Evolutionary conservation across 2,888 invertebrate genomes (phyloP).

Genomic region (Brachyptera putata): DNA sequence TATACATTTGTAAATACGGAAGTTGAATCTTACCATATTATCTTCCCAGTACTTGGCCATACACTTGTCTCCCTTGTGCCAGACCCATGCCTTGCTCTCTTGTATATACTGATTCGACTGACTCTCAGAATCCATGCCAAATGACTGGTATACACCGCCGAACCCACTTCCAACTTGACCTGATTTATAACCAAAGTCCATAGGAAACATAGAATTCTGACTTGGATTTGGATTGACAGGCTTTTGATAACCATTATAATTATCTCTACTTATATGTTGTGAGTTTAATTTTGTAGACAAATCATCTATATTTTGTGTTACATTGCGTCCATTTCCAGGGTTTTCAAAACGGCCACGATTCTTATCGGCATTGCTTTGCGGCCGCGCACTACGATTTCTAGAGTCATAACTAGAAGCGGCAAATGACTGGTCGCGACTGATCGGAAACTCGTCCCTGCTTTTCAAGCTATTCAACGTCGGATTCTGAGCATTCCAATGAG

Average conservation of each 20-base stretch:
- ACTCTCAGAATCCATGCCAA: not conserved
- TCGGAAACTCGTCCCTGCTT: not conserved
- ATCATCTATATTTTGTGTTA: not conserved
- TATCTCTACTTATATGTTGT: not conserved
- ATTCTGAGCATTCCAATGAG: constrained; percentile 11
- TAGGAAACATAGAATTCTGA: constrained; percentile 4
- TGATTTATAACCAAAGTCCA: constrained; percentile 14
- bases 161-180: not conserved
- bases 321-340: not conserved
- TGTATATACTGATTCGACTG: constrained; percentile 27
- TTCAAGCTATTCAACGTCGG: not conserved
- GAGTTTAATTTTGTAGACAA: not conserved
- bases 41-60: constrained; percentile 93
- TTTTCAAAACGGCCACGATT: not conserved
- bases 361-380: not conserved
- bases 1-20: too few species aligned
- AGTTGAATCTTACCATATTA: constrained; percentile 73
- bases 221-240: not conserved
- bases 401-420: not conserved
- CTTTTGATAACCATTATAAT: constrained; percentile 3
- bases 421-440: not conserved
- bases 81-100: constrained; percentile 46
- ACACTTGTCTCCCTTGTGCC: constrained; percentile 78
- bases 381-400: constrained; percentile 3
- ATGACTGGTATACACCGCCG: constrained; percentile 20